Conservation (phyloP, 2,888 invertebrate genomes). For the Holacanthella duospinosa region DNA sequence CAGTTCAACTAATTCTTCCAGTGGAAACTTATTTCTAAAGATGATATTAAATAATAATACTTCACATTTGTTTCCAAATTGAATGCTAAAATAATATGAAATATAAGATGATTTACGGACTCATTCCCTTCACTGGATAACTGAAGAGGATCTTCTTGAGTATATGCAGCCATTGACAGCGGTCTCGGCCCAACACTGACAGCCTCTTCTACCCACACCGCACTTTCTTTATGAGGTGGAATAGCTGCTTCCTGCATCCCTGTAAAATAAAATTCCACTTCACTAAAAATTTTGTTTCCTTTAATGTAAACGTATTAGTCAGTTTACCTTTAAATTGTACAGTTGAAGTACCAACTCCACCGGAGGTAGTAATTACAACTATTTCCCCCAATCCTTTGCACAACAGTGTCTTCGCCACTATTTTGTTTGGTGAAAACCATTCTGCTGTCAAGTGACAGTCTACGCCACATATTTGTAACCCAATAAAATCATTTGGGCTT, state of each 20-base stretch:
- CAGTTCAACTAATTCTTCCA: constrained; percentile 73
- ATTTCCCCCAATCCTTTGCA: constrained; percentile 86
- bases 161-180: constrained; percentile 70
- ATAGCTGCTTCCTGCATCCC: constrained; percentile 70
- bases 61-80: not conserved
- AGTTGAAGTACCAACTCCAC: constrained; percentile 77
- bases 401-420: constrained; percentile 86
- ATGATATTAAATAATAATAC: constrained; percentile 4
- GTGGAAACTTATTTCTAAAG: constrained; percentile 66
- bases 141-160: constrained; percentile 85
- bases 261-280: constrained; percentile 41
- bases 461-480: constrained; percentile 89
- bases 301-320: not conserved
- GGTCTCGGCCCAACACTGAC: constrained; percentile 74
- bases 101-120: no score
- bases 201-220: constrained; percentile 96
- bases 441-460: constrained; percentile 91
- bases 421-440: constrained; percentile 96
- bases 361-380: constrained; percentile 72
- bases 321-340: constrained; percentile 68
- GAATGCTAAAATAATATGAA: not conserved
- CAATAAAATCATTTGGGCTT: constrained; percentile 71
- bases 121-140: constrained; percentile 86
- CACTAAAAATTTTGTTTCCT: not conserved
- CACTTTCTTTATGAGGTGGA: constrained; percentile 91